Evolutionary conservation across 2,888 invertebrate genomes (phyloP).

Genomic region (Sepiola atlantica): DNA sequence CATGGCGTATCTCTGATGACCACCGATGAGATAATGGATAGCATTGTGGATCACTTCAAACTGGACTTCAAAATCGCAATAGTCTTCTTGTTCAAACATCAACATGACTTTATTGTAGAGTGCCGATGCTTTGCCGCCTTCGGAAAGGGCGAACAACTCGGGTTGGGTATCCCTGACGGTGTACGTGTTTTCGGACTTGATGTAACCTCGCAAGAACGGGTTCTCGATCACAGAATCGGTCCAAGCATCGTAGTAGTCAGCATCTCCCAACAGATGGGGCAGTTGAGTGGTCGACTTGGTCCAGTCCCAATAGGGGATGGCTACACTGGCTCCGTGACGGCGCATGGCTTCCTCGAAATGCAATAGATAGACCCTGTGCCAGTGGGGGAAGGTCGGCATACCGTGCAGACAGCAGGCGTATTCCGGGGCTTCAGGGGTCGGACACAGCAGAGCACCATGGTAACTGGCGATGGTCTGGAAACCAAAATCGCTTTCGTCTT

Average conservation of each 20-base stretch:
- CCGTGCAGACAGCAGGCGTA: slow-evolving; percentile 51
- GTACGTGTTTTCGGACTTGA: slow-evolving; percentile 50
- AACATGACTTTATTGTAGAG: slow-evolving; percentile 51
- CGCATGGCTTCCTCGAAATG: slow-evolving; percentile 52
- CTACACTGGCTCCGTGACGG: slow-evolving; percentile 49
- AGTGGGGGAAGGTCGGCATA: slow-evolving; percentile 52
- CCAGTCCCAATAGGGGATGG: slow-evolving; percentile 59
- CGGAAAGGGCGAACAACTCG: slow-evolving; percentile 51
- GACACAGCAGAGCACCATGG: slow-evolving; percentile 49
- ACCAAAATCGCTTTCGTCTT: slow-evolving; percentile 50
- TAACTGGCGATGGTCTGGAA: slow-evolving; percentile 48
- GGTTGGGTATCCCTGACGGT: slow-evolving; percentile 54
- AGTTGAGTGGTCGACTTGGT: slow-evolving; percentile 51
- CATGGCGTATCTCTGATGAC: slow-evolving; percentile 51
- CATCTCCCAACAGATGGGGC: slow-evolving; percentile 51
- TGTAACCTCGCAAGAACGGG: slow-evolving; percentile 52
- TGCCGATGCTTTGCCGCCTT: slow-evolving; percentile 50
- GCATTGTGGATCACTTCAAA: slow-evolving; percentile 51
- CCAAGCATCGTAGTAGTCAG: slow-evolving; percentile 55
- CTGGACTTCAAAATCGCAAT: slow-evolving; percentile 56
- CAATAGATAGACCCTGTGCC: slow-evolving; percentile 52
- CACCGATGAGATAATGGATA: slow-evolving; percentile 54
- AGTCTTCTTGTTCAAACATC: slow-evolving; percentile 55
- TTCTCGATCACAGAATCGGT: slow-evolving; percentile 51
- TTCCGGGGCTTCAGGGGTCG: slow-evolving; percentile 35